Base-by-base conservation (phyloP, 1,140 invertebrate genomes). In the Hypsibius dujardini region DNA sequence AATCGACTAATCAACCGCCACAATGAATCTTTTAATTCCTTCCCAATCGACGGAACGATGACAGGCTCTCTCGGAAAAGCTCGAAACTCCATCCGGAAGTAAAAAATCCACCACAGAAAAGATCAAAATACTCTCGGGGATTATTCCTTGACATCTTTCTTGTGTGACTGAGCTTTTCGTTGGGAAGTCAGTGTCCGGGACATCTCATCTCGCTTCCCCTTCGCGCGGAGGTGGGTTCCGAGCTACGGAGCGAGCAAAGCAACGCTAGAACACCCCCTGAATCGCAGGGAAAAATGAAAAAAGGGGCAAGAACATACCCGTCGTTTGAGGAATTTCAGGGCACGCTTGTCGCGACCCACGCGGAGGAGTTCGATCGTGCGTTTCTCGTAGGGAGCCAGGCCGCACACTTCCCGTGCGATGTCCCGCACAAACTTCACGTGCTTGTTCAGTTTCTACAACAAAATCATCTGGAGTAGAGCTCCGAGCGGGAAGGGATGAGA, bases 351-450 rank as follows among this genome's bases (percentile, higher is more conserved):
- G 79, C 46, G 75, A 72, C 72, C 76, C 72, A 85, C 82, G 75
- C 95, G 95, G 76, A 99, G 82, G 87, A 99, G 96, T 82, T 99
- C 96, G 88, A 98, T 95, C 75, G 90, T 89, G 75, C 96, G 84
- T 82, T 93, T 95, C 80, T 99, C 96, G 82, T 98, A 99, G 50
- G 95, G 95, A 73, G 95, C 92, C 84, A 96, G 94, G 62, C 96
- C 96, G 76, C 88, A 88, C 1, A 99, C 90, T 82, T 99, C 96
- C 74, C 94, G 85, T 2, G 98, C 90, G 71, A 99, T 79, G 78
- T 98, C 94, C 73, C 95, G 84, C 62, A 96, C 88, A 79, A 98
- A 96, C 80, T 95, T 95, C 15, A 88, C 89, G 80, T 96, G 94
- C 80, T 95, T 95, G 2, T 92, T 94, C 79, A 88, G 84, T 77